Evolutionary conservation across 1,140 invertebrate species (phyloP).

Genomic region (Zophobas morio): DNA sequence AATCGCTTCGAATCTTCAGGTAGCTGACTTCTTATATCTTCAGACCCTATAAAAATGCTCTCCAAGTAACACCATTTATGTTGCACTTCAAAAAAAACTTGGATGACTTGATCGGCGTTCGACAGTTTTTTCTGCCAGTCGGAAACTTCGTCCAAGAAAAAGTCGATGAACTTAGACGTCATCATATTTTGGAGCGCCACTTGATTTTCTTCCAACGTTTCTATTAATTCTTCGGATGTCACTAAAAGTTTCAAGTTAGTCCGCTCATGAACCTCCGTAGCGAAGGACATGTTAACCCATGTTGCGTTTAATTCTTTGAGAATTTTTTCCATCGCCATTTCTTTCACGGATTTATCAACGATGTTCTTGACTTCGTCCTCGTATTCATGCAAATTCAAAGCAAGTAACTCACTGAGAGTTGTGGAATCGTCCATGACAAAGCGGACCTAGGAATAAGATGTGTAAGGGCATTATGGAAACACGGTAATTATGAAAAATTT

Average conservation of each 20-base stretch:
- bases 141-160: slow-evolving; percentile 88
- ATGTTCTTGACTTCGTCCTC: slow-evolving; percentile 96
- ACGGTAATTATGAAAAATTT: slow-evolving; percentile 1
- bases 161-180: slow-evolving; percentile 92
- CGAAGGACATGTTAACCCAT: slow-evolving; percentile 89
- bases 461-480: slow-evolving; percentile 17
- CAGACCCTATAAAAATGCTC: slow-evolving; percentile 96
- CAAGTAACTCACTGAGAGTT: slow-evolving; percentile 89
- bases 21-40: slow-evolving; percentile 93
- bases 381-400: slow-evolving; percentile 90
- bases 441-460: slow-evolving; percentile 72
- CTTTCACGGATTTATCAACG: slow-evolving; percentile 96
- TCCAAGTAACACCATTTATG: slow-evolving; percentile 95
- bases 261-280: slow-evolving; percentile 84
- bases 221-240: slow-evolving; percentile 90
- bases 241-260: slow-evolving; percentile 84
- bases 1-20: slow-evolving; percentile 94
- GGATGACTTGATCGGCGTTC: slow-evolving; percentile 88
- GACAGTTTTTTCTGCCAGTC: slow-evolving; percentile 93
- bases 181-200: slow-evolving; percentile 94
- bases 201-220: slow-evolving; percentile 96
- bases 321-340: slow-evolving; percentile 95
- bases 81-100: slow-evolving; percentile 94
- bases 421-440: slow-evolving; percentile 82
- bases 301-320: slow-evolving; percentile 87